phyloP scores from a whole-genome alignment of 2,797 vertebrate genomes.

The Enteromius afrohamiltoni region DNA sequence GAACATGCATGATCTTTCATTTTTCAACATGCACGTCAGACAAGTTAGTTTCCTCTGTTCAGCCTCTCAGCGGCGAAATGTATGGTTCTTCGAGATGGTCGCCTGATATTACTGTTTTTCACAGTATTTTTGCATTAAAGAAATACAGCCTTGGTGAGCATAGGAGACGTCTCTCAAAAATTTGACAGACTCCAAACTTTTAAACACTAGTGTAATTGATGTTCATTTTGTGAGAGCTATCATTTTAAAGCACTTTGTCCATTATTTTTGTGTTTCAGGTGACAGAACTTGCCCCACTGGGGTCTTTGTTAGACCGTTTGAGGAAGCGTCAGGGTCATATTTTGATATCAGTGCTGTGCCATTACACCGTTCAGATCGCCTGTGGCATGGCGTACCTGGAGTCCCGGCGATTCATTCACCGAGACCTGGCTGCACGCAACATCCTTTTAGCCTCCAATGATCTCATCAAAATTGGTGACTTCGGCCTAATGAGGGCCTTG shows the following conservation, averaged over 20 bases:
- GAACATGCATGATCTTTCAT: no score
- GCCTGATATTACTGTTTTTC: neutral
- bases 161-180: neutral
- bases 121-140: neutral
- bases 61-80: no score
- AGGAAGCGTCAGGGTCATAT: constrained; percentile 96
- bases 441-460: constrained; percentile 93
- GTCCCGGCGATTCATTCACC: constrained; percentile 94
- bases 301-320: constrained; percentile 91
- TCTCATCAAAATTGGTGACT: constrained; percentile 95
- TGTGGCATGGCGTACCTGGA: constrained; percentile 97
- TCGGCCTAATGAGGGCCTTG: constrained; percentile 94
- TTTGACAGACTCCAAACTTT: neutral
- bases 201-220: neutral
- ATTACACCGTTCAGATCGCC: constrained; percentile 93
- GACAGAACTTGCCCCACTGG: constrained; percentile 91
- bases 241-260: neutral
- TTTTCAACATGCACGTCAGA: no score
- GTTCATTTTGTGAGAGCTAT: neutral
- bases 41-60: no score
- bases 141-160: neutral
- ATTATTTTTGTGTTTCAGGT: constrained; percentile 77
- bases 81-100: no score
- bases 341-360: constrained; percentile 92
- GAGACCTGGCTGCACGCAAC: constrained; percentile 94